A percentile compares a stretch with the other conserved stretches of the same genome.
Conservation (phyloP, 2,797 vertebrate species). For the Hydrocynus forskahlii region DNA sequence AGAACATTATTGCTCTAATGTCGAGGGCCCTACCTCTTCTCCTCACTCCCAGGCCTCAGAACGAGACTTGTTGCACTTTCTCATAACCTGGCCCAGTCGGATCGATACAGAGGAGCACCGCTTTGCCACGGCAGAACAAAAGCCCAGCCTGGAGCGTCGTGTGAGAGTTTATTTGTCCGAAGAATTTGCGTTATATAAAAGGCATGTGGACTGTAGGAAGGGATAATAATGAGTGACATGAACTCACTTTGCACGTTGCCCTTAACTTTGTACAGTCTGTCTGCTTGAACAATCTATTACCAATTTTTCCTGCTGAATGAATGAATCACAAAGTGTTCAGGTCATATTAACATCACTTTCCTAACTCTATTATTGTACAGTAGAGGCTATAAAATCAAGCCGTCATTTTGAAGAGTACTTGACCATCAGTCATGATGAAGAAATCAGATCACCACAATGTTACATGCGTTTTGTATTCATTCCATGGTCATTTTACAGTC, state of each 20-base stretch:
- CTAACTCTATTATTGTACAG: neutral
- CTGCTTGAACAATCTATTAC: no score
- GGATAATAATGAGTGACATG: slow-evolving; percentile 10
- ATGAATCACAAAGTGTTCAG: neutral
- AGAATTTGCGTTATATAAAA: slow-evolving; percentile 32
- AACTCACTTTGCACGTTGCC: neutral
- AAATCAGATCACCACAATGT: neutral
- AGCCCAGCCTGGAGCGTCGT: slow-evolving; percentile 40
- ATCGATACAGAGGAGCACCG: slow-evolving; percentile 47
- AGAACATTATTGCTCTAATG: slow-evolving; percentile 63
- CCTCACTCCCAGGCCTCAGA: slow-evolving; percentile 43
- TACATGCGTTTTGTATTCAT: neutral
- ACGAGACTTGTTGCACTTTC: slow-evolving; percentile 59
- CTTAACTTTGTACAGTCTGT: neutral
- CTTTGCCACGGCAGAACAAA: slow-evolving; percentile 49
- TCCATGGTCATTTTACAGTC: neutral
- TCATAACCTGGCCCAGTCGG: slow-evolving; percentile 59
- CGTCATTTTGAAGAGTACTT: no score
- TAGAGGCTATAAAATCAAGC: no score
- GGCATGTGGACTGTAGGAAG: slow-evolving; percentile 18
- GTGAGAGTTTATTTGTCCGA: slow-evolving; percentile 33
- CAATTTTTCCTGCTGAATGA: neutral
- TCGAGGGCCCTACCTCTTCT: slow-evolving; percentile 54
- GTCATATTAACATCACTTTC: neutral
- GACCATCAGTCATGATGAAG: no score